Evolutionary conservation across 2,888 invertebrate genomes (phyloP), one percentile per base, ranked within the genome.

Genomic region (Amblyteles armatorius): DNA sequence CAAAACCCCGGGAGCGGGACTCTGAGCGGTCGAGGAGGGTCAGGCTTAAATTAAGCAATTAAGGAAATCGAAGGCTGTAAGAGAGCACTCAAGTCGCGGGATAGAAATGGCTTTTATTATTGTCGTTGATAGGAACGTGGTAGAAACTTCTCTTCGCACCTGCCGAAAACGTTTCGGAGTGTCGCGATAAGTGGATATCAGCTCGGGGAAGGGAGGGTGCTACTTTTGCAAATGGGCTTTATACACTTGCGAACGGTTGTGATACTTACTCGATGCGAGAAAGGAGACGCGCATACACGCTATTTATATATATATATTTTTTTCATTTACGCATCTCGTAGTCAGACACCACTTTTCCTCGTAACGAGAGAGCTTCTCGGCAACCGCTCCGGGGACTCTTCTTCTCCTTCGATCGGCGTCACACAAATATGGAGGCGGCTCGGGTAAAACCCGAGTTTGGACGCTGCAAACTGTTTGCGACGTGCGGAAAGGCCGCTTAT

Each of bases 21-120:
- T 78, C 44, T 16, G 60, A 50, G 26, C 33, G 67, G 50, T 50
- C 67, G 77, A 63, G 40, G 40, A 80, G 67, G 44, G 22, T 74
- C 74, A 44, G 63, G 40, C 79, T 78, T 60, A 52, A 44, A 84
- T 80, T 77, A 48, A 80, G 57, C 76, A 57, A 80, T 77, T 72
- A 48, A 72, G 65, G 79, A 84, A 84, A 84, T 60, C 80, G 80
- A 84, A 80, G 76, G 83, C 73, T 29, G n/a, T 48, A 19, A 33
- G 60, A 55, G 44, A 60, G 44, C 52, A 11, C 16, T 52, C 22
- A 19, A 40, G 3, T 44, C 44, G 22, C 3, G 40, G 13, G 72
- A 33, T 55, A 57, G 55, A 72, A 72, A 36, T 36, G 13, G 72
- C 50, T 7, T 52, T 80, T 73, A 19, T 81, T 69, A 55, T 48